These are phyloP conservation scores for Cabera pusaria DNA, from an alignment of 2,888 invertebrate genomes.

Conservation along the genomic window DNA sequence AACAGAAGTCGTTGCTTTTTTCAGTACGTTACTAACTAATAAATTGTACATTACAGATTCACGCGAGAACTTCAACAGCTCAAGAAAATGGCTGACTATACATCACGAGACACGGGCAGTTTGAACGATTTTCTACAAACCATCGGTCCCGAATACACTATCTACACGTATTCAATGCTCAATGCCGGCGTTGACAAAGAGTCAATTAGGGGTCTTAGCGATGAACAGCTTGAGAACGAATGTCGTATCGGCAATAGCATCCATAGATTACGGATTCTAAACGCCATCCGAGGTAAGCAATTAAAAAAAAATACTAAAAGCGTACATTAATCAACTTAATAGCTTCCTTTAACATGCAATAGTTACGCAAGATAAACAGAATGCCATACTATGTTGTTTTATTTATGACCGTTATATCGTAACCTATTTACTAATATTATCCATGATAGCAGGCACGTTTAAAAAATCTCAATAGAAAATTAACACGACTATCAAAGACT, in stretches of 20 bases:
- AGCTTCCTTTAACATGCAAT: slow-evolving; percentile 10
- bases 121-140: slow-evolving; percentile 92
- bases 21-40: no score
- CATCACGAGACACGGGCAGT: slow-evolving; percentile 95
- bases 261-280: slow-evolving; percentile 94
- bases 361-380: slow-evolving; percentile 21
- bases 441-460: slow-evolving; percentile 17
- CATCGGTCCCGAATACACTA: slow-evolving; percentile 95
- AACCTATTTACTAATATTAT: slow-evolving; percentile 21
- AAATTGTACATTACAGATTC: slow-evolving; percentile 84
- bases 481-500: slow-evolving; percentile 29
- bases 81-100: slow-evolving; percentile 98
- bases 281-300: slow-evolving; percentile 89
- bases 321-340: slow-evolving; percentile 2
- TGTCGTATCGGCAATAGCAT: slow-evolving; percentile 97
- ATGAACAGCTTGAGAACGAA: slow-evolving; percentile 95
- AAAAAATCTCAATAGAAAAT: slow-evolving; percentile 21
- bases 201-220: slow-evolving; percentile 92
- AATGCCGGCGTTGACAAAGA: slow-evolving; percentile 97
- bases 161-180: slow-evolving; percentile 98
- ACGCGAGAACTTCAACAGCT: slow-evolving; percentile 95
- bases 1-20: no score
- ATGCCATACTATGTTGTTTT: slow-evolving; percentile 20
- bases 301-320: no score
- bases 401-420: slow-evolving; percentile 23